Conservation (phyloP, 2,888 invertebrate species). For the Steinernema hermaphroditum region DNA sequence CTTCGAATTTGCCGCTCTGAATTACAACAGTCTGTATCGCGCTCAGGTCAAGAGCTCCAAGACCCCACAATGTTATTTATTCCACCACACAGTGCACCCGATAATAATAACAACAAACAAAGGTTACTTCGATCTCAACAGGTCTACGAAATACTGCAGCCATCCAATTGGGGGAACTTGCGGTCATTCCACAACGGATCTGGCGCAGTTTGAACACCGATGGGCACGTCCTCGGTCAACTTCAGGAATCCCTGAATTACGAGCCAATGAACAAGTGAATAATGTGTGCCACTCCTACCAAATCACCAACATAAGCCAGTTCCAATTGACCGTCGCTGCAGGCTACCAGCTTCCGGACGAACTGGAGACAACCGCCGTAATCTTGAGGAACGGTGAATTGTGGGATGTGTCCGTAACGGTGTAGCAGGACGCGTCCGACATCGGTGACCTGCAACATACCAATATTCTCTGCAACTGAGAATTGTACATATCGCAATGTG, state of each 20-base stretch:
- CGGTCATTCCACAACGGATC: no score
- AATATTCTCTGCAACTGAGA: not conserved
- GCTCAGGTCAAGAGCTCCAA: not conserved
- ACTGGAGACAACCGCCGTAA: not conserved
- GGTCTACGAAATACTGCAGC: no score
- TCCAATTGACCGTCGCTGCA: not conserved
- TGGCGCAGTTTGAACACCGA: no score
- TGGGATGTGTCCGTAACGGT: not conserved
- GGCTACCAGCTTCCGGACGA: not conserved
- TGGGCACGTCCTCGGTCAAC: not conserved
- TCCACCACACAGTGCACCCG: no score
- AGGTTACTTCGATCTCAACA: no score
- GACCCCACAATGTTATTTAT: no score
- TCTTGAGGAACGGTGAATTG: not conserved
- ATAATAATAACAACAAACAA: no score
- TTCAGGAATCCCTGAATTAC: not conserved
- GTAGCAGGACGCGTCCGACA: not conserved
- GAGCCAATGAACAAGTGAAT: not conserved
- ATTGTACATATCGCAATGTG: no score
- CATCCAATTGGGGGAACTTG: no score
- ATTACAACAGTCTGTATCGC: not conserved
- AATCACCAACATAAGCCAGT: not conserved
- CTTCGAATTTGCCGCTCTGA: slow-evolving; percentile 10
- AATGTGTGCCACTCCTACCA: not conserved
- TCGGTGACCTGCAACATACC: not conserved